These are phyloP conservation scores for Scartelaos histophorus DNA, from an alignment of 2,113 vertebrate genomes.

Conservation along the genomic window DNA sequence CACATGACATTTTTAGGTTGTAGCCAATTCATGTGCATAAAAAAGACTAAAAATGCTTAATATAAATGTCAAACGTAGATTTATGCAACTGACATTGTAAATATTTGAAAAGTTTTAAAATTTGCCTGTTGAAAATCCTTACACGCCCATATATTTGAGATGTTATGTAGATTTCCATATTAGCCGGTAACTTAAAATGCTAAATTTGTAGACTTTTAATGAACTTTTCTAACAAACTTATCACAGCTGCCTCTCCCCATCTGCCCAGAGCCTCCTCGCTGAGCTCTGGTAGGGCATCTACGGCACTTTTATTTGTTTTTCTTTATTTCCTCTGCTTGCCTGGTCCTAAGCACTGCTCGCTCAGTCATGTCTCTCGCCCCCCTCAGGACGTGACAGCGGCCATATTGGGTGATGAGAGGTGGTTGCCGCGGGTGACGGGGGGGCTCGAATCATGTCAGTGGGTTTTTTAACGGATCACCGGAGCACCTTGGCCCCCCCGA, in stretches of 20 bases:
- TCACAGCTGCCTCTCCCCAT: background rate
- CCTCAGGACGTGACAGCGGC: conserved; percentile 37
- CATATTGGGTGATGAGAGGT: conserved; percentile 38
- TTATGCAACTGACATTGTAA: too few species aligned
- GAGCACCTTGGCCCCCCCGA: conserved; percentile 1
- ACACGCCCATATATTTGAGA: too few species aligned
- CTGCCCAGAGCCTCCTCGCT: background rate
- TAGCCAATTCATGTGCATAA: too few species aligned
- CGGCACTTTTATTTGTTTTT: conserved; percentile 23
- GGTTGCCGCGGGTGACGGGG: conserved; percentile 43
- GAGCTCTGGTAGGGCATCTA: background rate
- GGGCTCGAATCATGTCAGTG: conserved; percentile 31
- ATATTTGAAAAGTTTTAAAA: too few species aligned
- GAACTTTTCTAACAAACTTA: background rate
- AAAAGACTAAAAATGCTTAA: too few species aligned
- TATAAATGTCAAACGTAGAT: too few species aligned
- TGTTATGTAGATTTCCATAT: too few species aligned
- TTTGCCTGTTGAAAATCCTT: too few species aligned
- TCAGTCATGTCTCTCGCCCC: conserved; percentile 15
- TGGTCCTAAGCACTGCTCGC: conserved; percentile 29
- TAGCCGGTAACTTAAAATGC: too few species aligned
- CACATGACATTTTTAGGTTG: too few species aligned
- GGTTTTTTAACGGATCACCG: conserved; percentile 38
- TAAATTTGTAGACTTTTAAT: background rate
- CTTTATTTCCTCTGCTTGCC: background rate